These are phyloP conservation scores for Anhinga anhinga DNA, from an alignment of 2,113 vertebrate species.

Conservation along the genomic window DNA sequence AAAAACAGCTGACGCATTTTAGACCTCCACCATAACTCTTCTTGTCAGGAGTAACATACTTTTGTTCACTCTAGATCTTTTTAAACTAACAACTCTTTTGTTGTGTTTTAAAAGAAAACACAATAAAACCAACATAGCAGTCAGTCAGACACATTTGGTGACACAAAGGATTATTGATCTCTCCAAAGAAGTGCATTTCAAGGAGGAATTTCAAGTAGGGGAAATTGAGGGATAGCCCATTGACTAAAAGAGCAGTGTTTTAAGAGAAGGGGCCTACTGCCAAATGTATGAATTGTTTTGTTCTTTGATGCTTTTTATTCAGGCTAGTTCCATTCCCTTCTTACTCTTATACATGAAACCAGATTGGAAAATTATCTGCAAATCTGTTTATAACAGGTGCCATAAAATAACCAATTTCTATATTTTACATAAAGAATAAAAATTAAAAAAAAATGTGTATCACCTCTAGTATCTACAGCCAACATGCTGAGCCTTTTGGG, in stretches of 20 bases:
- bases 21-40: not conserved
- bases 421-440: not conserved
- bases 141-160: not conserved
- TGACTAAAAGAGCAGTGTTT: not conserved
- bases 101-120: not conserved
- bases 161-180: not conserved
- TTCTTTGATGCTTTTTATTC: not conserved
- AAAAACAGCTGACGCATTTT: not conserved
- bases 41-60: fast-evolving
- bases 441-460: not conserved
- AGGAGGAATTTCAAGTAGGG: not conserved
- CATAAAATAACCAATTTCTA: not conserved
- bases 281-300: not conserved
- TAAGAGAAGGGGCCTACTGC: not conserved
- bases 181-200: not conserved
- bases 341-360: not conserved
- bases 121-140: not conserved
- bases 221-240: not conserved
- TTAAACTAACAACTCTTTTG: not conserved
- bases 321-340: not conserved
- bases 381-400: not conserved
- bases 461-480: not conserved
- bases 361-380: not conserved
- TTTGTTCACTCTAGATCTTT: not conserved
- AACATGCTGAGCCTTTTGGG: not conserved